Base-by-base conservation (phyloP, 2,113 vertebrate species). In the Xenopus borealis region DNA sequence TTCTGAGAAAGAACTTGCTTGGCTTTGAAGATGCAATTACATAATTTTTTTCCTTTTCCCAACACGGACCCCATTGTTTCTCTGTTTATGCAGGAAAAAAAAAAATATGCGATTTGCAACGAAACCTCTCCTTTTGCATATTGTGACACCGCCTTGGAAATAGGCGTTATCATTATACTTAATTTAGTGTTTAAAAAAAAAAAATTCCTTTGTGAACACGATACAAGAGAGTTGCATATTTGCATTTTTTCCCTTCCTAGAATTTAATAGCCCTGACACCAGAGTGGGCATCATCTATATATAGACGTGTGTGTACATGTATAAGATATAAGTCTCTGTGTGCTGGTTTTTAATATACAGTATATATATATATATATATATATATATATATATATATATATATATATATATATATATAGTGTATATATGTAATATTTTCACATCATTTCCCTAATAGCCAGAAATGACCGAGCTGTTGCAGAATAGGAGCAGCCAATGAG, bases 401-500 rank as follows among this genome's bases (percentile, higher is more conserved):
- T 27, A 27, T 27, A 27, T 27, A 1, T 27, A 27, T 27, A 27
- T 27, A 27, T 27, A 27, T 27, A 27, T 27, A 27, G n/a, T n/a
- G 6, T 7, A 17, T 27, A 16, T 47, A 62, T 14, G 17, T 46
- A 27, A 46, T 55, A 40, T 76, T 47, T 76, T 69, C 58, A 69
- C 66, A 69, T 52, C 66, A 76, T 76, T 76, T 76, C 66, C 73
- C 45, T 76, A 76, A 76, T 76, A 64, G 66, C 66, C 66, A 63
- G 46, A 69, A 76, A 76, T 76, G 73, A 76, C 59, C 18, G 52
- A 69, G 55, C 30, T 53, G 73, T 76, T 76, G 69, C 47, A 40
- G 73, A 30, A 52, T 58, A 69, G 66, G 40, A 62, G 30, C 33
- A 30, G 58, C 68, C 73, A 69, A 76, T 76, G 73, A 76, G 66